Percentiles rank a stretch among this genome's conserved stretches.
These are phyloP conservation scores for Psilanteris sp. DNA, from an alignment of 1,140 invertebrate genomes.

Conservation along the genomic window DNA sequence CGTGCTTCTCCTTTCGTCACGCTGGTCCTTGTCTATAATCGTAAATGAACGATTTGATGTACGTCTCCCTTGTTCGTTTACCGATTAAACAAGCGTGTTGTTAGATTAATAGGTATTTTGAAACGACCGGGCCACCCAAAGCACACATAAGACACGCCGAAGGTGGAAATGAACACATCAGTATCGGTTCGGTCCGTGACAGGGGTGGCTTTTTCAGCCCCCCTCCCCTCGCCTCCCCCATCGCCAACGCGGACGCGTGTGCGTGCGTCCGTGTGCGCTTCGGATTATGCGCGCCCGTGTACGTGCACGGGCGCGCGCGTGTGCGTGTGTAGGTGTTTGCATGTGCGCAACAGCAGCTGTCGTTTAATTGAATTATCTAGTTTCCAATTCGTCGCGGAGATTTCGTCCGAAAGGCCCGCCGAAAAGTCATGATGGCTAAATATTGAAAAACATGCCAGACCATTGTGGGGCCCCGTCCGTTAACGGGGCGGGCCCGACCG, in stretches of 20 bases:
- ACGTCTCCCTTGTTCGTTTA: neutral
- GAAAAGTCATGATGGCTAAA: slow-evolving; percentile 80
- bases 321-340: slow-evolving; percentile 17
- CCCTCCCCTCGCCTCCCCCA: too few relatives aligned
- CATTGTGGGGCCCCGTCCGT: slow-evolving; percentile 67
- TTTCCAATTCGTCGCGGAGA: slow-evolving; percentile 80
- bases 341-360: slow-evolving; percentile 72
- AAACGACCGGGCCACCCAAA: slow-evolving; percentile 44
- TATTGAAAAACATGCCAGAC: slow-evolving; percentile 79
- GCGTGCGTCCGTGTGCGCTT: too few relatives aligned
- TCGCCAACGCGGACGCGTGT: too few relatives aligned
- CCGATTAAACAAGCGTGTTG: slow-evolving; percentile 27
- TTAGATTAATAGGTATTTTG: slow-evolving; percentile 49
- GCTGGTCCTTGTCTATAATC: slow-evolving; percentile 3
- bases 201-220: slow-evolving; percentile 24
- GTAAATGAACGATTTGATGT: slow-evolving; percentile 6
- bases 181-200: slow-evolving; percentile 37
- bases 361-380: slow-evolving; percentile 80
- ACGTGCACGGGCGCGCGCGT: too few relatives aligned
- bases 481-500: slow-evolving; percentile 48
- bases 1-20: slow-evolving; percentile 21
- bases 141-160: slow-evolving; percentile 21
- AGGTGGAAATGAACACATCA: slow-evolving; percentile 62
- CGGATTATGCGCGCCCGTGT: too few relatives aligned
- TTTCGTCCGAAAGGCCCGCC: slow-evolving; percentile 73